A percentile compares a stretch with the other conserved stretches of the same genome.
Evolutionary conservation across 2,888 invertebrate genomes (phyloP).

Genomic region (Craniophora ligustri): DNA sequence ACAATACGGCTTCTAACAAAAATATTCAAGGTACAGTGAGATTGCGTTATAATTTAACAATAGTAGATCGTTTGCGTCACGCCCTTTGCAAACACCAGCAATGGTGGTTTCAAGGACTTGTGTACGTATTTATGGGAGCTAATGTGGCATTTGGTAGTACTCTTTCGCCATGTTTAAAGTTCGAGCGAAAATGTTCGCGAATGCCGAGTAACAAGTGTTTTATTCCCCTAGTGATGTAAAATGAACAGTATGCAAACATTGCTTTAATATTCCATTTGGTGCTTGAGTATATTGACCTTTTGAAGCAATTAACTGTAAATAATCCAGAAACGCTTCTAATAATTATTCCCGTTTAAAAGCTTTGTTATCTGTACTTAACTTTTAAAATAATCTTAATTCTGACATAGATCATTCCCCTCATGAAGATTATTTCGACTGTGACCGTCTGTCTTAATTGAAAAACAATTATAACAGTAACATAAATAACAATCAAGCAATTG

Average conservation of each 20-base stretch:
- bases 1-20: slow-evolving; percentile 1
- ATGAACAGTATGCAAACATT: slow-evolving; percentile 28
- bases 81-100: slow-evolving; percentile 32
- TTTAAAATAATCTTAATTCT: slow-evolving; percentile 13
- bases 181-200: slow-evolving; percentile 17
- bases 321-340: slow-evolving; percentile 32
- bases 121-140: slow-evolving; percentile 45
- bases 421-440: slow-evolving; percentile 18
- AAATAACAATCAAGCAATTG: slow-evolving; percentile 80
- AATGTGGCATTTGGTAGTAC: slow-evolving; percentile 38
- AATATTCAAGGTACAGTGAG: slow-evolving; percentile 9
- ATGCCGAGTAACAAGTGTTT: slow-evolving; percentile 22
- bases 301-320: background rate
- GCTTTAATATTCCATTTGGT: slow-evolving; percentile 12
- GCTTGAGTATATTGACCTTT: slow-evolving; percentile 22
- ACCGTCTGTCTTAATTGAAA: slow-evolving; percentile 70
- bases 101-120: slow-evolving; percentile 52
- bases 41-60: slow-evolving; percentile 12
- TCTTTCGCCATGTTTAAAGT: slow-evolving; percentile 47
- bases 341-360: slow-evolving; percentile 22
- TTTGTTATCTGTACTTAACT: slow-evolving; percentile 15
- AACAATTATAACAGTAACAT: slow-evolving; percentile 73
- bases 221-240: slow-evolving; percentile 29
- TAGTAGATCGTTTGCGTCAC: slow-evolving; percentile 44
- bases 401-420: slow-evolving; percentile 36